phyloP scores from a whole-genome alignment of 1,140 invertebrate genomes.

The Brevipalpus yothersi region DNA sequence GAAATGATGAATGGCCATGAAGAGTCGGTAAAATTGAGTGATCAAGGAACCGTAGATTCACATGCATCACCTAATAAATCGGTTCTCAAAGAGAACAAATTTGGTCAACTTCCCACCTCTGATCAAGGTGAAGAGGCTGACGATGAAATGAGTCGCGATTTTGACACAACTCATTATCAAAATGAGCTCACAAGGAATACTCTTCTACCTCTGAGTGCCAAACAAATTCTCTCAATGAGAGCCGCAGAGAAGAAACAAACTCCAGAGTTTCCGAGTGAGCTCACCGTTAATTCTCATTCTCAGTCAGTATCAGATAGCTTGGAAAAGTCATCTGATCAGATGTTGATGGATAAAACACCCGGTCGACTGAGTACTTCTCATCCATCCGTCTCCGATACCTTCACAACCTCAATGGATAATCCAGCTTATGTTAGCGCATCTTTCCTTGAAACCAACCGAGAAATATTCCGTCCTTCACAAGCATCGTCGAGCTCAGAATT shows the following conservation, averaged over 20 bases:
- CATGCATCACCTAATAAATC: neutral
- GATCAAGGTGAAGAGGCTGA: constrained; percentile 51
- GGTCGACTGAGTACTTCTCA: too few species aligned
- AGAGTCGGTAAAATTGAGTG: too few species aligned
- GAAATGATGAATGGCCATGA: too few species aligned
- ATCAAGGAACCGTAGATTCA: too few species aligned
- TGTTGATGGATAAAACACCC: too few species aligned
- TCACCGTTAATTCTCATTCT: too few species aligned
- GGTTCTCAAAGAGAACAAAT: neutral
- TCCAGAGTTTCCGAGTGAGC: too few species aligned
- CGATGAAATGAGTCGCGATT: constrained; percentile 52
- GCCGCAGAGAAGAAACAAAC: neutral
- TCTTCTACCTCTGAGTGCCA: neutral
- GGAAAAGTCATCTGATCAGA: too few species aligned
- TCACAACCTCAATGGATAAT: neutral
- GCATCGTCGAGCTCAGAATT: neutral
- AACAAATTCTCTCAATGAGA: neutral
- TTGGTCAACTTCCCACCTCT: constrained; percentile 18
- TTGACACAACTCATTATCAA: constrained; percentile 24
- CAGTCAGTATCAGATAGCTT: too few species aligned
- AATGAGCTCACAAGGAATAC: neutral
- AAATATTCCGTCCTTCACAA: neutral
- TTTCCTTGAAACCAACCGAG: neutral
- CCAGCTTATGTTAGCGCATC: constrained; percentile 1
- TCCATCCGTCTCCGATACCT: neutral